Evolutionary conservation across 2,888 invertebrate species (phyloP).

Genomic region (Empis stercorea): DNA sequence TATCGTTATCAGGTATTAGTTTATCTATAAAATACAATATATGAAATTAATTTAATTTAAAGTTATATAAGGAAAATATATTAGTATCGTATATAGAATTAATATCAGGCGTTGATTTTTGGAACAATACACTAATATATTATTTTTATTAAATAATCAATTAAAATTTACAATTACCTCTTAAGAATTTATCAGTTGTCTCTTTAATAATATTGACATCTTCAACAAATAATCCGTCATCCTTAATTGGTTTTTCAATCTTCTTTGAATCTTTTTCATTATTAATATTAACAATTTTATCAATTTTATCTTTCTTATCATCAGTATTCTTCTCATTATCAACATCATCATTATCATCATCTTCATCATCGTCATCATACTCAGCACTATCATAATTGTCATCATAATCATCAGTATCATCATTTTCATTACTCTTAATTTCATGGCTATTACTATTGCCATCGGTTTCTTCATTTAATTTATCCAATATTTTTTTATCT

Average conservation of each 20-base stretch:
- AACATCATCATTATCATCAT: conserved; percentile 6
- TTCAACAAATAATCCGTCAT: conserved; percentile 26
- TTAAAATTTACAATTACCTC: conserved; percentile 20
- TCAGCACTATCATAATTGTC: no score
- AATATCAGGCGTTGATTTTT: no score
- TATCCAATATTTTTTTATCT: background rate
- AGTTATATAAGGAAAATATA: no score
- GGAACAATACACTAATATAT: no score
- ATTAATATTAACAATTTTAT: background rate
- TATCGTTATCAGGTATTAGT: background rate
- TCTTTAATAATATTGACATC: conserved; percentile 28
- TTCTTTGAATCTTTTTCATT: conserved; percentile 18
- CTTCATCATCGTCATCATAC: conserved; percentile 3
- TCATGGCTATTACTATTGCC: no score
- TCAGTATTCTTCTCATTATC: conserved; percentile 1
- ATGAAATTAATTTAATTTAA: no score
- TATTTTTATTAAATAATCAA: no score
- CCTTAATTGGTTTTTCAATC: conserved; percentile 19
- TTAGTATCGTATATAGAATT: no score
- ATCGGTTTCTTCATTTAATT: conserved; percentile 6
- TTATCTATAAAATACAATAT: no score
- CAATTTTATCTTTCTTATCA: background rate
- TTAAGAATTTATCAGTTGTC: conserved; percentile 25
- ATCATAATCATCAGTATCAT: conserved; percentile 11
- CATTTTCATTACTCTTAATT: conserved; percentile 23